phyloP scores from a whole-genome alignment of 2,888 invertebrate genomes.

The Ormyrus thymus region DNA sequence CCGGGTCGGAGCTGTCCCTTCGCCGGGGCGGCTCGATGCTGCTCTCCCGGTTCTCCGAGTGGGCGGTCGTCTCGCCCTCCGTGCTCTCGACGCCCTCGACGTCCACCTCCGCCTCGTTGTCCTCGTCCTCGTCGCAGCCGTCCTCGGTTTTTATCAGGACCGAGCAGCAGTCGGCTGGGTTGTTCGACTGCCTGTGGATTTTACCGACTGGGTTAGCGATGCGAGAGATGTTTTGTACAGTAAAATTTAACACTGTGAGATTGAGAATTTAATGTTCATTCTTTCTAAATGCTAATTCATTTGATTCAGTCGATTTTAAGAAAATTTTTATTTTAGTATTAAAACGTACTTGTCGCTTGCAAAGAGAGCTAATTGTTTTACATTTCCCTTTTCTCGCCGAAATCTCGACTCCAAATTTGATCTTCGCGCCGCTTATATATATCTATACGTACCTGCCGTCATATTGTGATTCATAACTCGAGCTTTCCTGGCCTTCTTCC shows the following conservation, averaged over 20 bases:
- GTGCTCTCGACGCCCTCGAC: constrained; percentile 76
- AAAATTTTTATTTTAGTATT: too few relatives aligned
- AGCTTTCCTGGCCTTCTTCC: constrained; percentile 73
- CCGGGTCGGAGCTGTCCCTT: constrained; percentile 87
- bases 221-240: too few relatives aligned
- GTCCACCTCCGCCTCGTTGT: constrained; percentile 69
- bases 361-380: not conserved
- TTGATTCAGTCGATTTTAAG: too few relatives aligned
- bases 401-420: not conserved
- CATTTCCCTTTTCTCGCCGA: not conserved
- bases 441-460: constrained; percentile 67
- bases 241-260: too few relatives aligned
- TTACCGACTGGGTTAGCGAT: too few relatives aligned
- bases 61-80: constrained; percentile 74
- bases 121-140: constrained; percentile 73
- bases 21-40: constrained; percentile 78
- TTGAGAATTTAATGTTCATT: too few relatives aligned
- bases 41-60: constrained; percentile 70
- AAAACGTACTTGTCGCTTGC: too few relatives aligned
- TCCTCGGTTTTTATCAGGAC: constrained; percentile 73
- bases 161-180: constrained; percentile 73
- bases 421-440: too few relatives aligned
- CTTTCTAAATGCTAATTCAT: too few relatives aligned
- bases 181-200: constrained; percentile 68
- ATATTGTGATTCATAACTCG: constrained; percentile 73